These are phyloP conservation scores for Fabriciana adippe DNA, from an alignment of 2,888 invertebrate species.

Conservation along the genomic window DNA sequence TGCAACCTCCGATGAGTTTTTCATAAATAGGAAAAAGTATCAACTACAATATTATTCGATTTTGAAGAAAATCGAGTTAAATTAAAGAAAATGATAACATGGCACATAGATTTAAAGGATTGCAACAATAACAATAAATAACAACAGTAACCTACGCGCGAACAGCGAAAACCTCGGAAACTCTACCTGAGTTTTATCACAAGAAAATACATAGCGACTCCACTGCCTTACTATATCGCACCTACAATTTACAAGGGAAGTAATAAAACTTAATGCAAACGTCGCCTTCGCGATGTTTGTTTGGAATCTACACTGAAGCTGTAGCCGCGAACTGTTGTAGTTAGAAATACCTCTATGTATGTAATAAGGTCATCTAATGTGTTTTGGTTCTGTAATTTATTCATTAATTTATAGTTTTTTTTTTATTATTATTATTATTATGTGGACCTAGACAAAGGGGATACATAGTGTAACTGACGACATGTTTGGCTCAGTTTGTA, in stretches of 20 bases:
- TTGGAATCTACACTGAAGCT: constrained; percentile 61
- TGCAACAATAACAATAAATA: constrained; percentile 30
- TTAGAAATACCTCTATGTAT: constrained; percentile 39
- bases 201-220: constrained; percentile 60
- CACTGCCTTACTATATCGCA: constrained; percentile 59
- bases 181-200: constrained; percentile 60
- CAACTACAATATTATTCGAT: too few relatives aligned
- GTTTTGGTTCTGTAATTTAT: background rate
- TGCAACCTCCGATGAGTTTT: too few relatives aligned
- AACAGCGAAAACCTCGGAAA: constrained; percentile 48
- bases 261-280: constrained; percentile 78
- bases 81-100: too few relatives aligned
- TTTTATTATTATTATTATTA: too few relatives aligned
- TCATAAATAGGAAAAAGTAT: too few relatives aligned
- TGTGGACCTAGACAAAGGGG: too few relatives aligned
- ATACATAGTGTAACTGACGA: too few relatives aligned
- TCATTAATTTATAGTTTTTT: too few relatives aligned
- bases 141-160: constrained; percentile 49
- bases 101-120: background rate
- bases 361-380: background rate
- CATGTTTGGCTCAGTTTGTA: too few relatives aligned
- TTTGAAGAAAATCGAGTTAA: too few relatives aligned
- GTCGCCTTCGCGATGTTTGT: constrained; percentile 68
- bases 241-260: constrained; percentile 75
- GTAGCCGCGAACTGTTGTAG: constrained; percentile 56